phyloP scores from a whole-genome alignment of 37 sponge, comb jelly and placozoan species.

The Crambe crambe region DNA sequence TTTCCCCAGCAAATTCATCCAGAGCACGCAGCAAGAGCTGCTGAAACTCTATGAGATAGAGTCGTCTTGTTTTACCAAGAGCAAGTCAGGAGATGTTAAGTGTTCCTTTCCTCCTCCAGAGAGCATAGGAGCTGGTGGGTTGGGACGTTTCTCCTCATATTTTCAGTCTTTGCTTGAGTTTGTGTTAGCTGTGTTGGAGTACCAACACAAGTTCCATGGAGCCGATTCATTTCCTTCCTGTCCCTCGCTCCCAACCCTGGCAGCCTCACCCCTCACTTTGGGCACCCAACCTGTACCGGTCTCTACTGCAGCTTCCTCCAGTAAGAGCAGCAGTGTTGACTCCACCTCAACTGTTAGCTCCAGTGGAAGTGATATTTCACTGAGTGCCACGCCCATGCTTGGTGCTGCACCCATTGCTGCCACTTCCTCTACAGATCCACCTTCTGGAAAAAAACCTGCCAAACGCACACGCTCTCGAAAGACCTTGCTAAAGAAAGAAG shows the following conservation, averaged over 20 bases:
- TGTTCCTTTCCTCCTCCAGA: conserved; percentile 45
- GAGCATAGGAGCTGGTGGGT: conserved; percentile 46
- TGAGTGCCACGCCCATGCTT: not conserved
- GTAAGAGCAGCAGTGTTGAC: not conserved
- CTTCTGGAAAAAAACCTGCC: not conserved
- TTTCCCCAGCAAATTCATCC: conserved; percentile 40
- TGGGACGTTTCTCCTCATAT: conserved; percentile 83
- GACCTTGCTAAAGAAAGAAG: conserved; percentile 10
- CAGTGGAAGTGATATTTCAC: not conserved
- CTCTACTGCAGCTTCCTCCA: not conserved
- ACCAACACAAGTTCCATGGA: conserved; percentile 31
- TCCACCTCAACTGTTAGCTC: not conserved
- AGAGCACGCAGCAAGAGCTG: conserved; percentile 56
- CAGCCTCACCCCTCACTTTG: not conserved
- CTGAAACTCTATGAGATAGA: conserved; percentile 61
- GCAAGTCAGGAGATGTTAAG: conserved; percentile 1
- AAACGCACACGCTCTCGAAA: conserved; percentile 16
- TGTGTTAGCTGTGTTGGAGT: conserved; percentile 34
- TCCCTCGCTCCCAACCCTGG: not conserved
- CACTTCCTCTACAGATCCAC: not conserved
- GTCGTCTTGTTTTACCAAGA: conserved; percentile 10
- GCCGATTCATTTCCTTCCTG: not conserved
- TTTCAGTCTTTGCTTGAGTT: conserved; percentile 76
- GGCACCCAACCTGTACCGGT: not conserved
- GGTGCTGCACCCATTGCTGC: conserved; percentile 13